Evolutionary conservation across 2,797 vertebrate species (phyloP).

Genomic region (Chiloscyllium punctatum): DNA sequence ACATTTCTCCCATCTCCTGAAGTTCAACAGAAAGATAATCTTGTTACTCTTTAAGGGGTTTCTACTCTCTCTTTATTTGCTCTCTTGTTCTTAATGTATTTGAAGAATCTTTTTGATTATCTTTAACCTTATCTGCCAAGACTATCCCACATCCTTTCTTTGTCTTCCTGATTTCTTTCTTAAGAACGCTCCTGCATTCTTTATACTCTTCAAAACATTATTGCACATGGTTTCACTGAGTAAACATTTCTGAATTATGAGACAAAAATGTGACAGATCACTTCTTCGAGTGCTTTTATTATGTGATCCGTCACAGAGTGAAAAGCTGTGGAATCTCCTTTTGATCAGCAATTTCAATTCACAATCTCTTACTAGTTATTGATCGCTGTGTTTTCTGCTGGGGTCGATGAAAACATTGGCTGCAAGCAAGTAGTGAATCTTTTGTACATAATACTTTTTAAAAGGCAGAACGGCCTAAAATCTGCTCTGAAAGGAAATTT

Average conservation of each 20-base stretch:
- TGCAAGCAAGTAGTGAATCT: not conserved
- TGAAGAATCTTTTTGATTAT: too few relatives aligned
- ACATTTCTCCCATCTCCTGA: too few relatives aligned
- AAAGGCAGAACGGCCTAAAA: not conserved
- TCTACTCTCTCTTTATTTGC: too few relatives aligned
- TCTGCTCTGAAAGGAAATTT: not conserved
- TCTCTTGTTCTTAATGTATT: too few relatives aligned
- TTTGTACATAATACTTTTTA: not conserved
- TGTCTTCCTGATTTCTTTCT: too few relatives aligned
- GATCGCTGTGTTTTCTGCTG: not conserved
- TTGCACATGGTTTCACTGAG: not conserved
- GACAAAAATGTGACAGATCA: slow-evolving; percentile 11
- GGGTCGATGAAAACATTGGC: too few relatives aligned
- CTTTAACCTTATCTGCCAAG: too few relatives aligned
- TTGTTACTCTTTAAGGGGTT: too few relatives aligned
- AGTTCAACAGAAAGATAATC: too few relatives aligned
- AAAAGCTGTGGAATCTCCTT: not conserved
- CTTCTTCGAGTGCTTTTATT: not conserved
- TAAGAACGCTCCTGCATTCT: too few relatives aligned
- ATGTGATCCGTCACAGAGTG: not conserved
- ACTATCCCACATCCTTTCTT: too few relatives aligned
- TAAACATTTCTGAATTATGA: not conserved
- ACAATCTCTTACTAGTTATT: not conserved
- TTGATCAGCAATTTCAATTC: slow-evolving; percentile 1
- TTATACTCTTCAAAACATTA: not conserved